phyloP scores from a whole-genome alignment of 1,140 invertebrate species.

The Lordiphosa mommai region DNA sequence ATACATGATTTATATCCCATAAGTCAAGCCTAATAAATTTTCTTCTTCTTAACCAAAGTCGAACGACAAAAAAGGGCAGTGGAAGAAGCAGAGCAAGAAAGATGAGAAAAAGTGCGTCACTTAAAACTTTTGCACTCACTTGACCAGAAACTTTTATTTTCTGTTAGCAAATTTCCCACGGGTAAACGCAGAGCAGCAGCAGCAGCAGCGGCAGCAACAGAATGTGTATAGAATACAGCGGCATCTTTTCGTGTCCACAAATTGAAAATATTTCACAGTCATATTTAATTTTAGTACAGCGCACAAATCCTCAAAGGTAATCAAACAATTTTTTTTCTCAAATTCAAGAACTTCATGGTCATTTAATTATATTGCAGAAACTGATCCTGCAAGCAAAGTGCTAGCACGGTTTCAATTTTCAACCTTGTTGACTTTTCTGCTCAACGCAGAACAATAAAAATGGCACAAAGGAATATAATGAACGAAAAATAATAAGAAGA shows the following conservation, averaged over 20 bases:
- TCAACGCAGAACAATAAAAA: slow-evolving; percentile 54
- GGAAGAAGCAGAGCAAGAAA: background rate
- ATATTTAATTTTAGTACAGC: slow-evolving; percentile 64
- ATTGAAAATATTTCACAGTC: slow-evolving; percentile 76
- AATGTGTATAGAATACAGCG: slow-evolving; percentile 22
- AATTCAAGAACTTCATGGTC: slow-evolving; percentile 6
- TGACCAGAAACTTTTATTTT: slow-evolving; percentile 78
- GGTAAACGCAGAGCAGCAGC: slow-evolving; percentile 40
- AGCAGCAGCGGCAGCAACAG: slow-evolving; percentile 51
- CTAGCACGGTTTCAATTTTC: slow-evolving; percentile 34
- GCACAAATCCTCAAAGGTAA: slow-evolving; percentile 48
- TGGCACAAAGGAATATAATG: slow-evolving; percentile 45
- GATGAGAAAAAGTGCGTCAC: slow-evolving; percentile 68
- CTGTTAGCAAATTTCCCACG: slow-evolving; percentile 76
- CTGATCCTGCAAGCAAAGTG: slow-evolving; percentile 19
- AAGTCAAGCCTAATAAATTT: slow-evolving; percentile 53
- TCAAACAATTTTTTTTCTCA: slow-evolving; percentile 42
- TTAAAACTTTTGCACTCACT: slow-evolving; percentile 78
- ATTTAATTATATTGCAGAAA: slow-evolving; percentile 57
- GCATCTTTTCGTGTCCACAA: slow-evolving; percentile 71
- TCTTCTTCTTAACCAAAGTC: slow-evolving; percentile 37
- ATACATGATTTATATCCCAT: slow-evolving; percentile 24
- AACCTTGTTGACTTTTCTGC: slow-evolving; percentile 47
- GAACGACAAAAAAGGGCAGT: slow-evolving; percentile 37
- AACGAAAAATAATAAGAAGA: slow-evolving; percentile 17